phyloP scores from a whole-genome alignment of 2,888 invertebrate species.

The Aleiodes testaceus region DNA sequence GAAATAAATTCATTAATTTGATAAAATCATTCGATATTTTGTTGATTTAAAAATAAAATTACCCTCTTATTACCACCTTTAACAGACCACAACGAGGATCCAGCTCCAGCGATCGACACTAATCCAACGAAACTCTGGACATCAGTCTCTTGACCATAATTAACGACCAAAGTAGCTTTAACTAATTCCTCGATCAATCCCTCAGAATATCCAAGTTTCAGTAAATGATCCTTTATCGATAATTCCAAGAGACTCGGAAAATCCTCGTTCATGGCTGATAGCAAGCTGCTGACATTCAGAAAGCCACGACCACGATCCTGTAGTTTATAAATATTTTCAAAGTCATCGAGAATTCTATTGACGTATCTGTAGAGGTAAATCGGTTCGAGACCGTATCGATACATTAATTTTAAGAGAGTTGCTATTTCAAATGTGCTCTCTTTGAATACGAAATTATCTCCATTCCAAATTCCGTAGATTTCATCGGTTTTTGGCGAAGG shows the following conservation, averaged over 20 bases:
- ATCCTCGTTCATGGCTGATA: constrained; percentile 74
- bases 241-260: constrained; percentile 73
- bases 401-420: constrained; percentile 74
- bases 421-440: constrained; percentile 73
- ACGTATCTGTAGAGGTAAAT: constrained; percentile 68
- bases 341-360: constrained; percentile 58
- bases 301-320: constrained; percentile 75
- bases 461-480: constrained; percentile 74
- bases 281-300: constrained; percentile 74
- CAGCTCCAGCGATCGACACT: constrained; percentile 75
- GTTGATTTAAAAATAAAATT: constrained; percentile 35
- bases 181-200: constrained; percentile 76
- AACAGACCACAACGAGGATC: constrained; percentile 76
- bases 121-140: constrained; percentile 74
- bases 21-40: background rate
- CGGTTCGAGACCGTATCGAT: constrained; percentile 76
- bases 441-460: constrained; percentile 74
- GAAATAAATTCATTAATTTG: too few species aligned
- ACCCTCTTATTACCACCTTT: constrained; percentile 77
- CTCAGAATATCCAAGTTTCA: constrained; percentile 71
- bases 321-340: constrained; percentile 75
- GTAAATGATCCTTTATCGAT: constrained; percentile 70
- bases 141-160: constrained; percentile 77
- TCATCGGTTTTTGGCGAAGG: constrained; percentile 48
- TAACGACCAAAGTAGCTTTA: constrained; percentile 74